These are phyloP conservation scores for Engraulis encrasicolus DNA, from an alignment of 2,113 vertebrate genomes.

Conservation along the genomic window DNA sequence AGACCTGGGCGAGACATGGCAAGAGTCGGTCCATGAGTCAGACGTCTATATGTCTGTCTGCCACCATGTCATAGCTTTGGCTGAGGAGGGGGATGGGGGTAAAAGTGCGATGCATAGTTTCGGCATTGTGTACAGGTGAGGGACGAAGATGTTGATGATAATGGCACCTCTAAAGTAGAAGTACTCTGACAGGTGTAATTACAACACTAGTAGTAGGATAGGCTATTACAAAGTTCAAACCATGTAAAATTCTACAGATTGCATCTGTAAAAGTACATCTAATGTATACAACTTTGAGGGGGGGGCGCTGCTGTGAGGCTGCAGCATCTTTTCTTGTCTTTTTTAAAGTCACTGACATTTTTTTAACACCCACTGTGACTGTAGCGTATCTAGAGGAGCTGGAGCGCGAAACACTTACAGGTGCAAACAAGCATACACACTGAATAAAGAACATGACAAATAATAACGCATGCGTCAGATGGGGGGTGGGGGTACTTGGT, in stretches of 20 bases:
- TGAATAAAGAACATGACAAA: slow-evolving; percentile 14
- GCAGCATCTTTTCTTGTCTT: neutral
- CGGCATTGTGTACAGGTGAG: neutral
- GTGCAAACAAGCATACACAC: neutral
- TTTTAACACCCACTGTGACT: neutral
- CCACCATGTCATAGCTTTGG: neutral
- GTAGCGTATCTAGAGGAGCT: neutral
- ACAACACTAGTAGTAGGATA: no score
- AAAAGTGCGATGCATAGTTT: slow-evolving; percentile 16
- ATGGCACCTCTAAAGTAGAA: no score
- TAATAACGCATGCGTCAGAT: neutral
- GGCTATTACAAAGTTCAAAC: neutral
- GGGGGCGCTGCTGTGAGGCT: neutral
- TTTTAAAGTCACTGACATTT: neutral
- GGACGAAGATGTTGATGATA: no score
- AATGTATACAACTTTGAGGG: no score
- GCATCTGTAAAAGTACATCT: no score
- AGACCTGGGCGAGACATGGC: no score
- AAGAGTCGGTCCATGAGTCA: neutral
- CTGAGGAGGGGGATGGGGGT: no score
- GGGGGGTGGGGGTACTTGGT: neutral
- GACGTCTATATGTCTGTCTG: neutral
- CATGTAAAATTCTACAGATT: neutral
- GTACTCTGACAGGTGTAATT: no score
- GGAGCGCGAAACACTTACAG: neutral